These are phyloP conservation scores for Cichladusa arquata DNA, from an alignment of 2,113 vertebrate genomes.

Conservation along the genomic window DNA sequence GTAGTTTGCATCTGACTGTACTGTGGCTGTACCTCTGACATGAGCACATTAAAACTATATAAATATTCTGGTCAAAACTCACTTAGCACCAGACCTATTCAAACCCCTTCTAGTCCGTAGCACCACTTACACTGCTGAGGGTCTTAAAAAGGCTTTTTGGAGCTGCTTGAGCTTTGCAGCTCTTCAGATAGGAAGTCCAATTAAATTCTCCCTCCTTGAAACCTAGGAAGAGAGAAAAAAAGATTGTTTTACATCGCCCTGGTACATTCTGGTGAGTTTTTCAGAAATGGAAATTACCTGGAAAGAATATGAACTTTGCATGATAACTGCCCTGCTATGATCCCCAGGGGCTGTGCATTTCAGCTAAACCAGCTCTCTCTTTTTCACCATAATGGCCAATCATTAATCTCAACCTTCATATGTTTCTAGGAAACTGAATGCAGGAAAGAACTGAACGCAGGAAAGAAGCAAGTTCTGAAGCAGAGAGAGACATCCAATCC, in stretches of 20 bases:
- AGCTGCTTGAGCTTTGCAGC: slow-evolving; percentile 85
- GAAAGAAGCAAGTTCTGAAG: background rate
- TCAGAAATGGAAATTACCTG: slow-evolving; percentile 44
- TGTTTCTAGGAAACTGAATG: slow-evolving; percentile 3
- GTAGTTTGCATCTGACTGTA: background rate
- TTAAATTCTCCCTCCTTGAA: slow-evolving; percentile 90
- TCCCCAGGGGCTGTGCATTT: background rate
- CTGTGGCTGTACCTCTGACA: background rate
- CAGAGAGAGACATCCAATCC: background rate
- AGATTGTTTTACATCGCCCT: background rate
- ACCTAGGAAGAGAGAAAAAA: slow-evolving; percentile 69
- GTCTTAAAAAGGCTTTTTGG: slow-evolving; percentile 90
- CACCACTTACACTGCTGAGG: slow-evolving; percentile 80
- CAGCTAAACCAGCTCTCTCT: background rate
- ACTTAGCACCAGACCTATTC: background rate
- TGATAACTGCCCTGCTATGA: background rate
- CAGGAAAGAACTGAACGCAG: background rate
- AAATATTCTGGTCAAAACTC: background rate
- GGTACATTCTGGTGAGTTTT: background rate
- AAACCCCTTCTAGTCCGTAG: background rate
- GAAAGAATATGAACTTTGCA: slow-evolving; percentile 30
- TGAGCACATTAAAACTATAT: background rate
- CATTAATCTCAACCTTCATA: slow-evolving; percentile 37
- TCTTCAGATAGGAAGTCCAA: slow-evolving; percentile 89
- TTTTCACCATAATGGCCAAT: background rate